Evolutionary conservation across 2,797 vertebrate genomes (phyloP).

Genomic region (Acropternis orthonyx): DNA sequence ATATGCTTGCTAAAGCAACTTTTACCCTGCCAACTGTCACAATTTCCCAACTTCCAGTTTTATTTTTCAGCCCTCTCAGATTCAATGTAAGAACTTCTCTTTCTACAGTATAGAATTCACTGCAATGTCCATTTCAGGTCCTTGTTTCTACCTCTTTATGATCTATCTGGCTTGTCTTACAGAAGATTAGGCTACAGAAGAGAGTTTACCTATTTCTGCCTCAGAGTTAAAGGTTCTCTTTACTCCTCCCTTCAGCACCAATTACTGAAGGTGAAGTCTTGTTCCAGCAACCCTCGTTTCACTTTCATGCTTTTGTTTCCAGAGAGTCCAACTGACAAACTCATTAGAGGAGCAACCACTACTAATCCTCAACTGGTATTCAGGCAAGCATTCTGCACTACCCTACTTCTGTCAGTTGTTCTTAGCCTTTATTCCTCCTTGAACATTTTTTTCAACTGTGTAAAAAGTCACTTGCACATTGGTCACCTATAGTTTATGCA

Average conservation of each 20-base stretch:
- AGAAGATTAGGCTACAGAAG: not conserved
- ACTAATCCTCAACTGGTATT: not conserved
- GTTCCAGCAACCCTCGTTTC: not conserved
- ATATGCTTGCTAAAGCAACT: not conserved
- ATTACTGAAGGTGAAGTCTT: not conserved
- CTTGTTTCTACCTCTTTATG: not conserved
- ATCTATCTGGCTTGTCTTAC: not conserved
- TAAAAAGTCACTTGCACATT: accelerated
- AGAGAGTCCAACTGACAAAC: not conserved
- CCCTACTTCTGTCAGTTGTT: not conserved
- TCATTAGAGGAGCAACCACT: not conserved
- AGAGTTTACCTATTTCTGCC: not conserved
- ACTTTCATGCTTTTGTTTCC: not conserved
- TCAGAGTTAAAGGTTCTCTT: not conserved
- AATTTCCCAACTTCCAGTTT: not conserved
- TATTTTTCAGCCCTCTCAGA: not conserved
- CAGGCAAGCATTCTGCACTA: not conserved
- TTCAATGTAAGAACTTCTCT: not conserved
- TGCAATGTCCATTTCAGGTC: not conserved
- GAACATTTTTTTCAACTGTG: not conserved
- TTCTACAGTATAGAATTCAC: not conserved
- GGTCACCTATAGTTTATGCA: not conserved
- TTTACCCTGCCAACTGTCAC: not conserved
- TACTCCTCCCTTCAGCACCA: not conserved
- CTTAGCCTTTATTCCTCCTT: not conserved